A percentile compares a stretch with the other conserved stretches of the same genome.
These are phyloP conservation scores for Hafferia zeledoni DNA, from an alignment of 2,797 vertebrate genomes.

Conservation along the genomic window DNA sequence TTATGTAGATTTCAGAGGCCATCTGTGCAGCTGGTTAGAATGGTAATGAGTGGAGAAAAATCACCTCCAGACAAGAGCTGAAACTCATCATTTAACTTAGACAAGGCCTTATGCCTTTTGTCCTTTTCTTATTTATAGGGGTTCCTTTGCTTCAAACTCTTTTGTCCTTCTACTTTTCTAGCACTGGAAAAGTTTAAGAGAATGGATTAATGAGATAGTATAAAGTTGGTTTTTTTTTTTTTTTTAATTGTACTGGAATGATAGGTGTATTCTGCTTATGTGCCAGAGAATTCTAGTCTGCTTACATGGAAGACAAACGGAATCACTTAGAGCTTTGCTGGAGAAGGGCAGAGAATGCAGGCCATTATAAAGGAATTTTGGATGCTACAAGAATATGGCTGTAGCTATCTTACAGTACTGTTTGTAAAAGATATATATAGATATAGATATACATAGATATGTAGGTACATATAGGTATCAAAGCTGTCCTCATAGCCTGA, in stretches of 20 bases:
- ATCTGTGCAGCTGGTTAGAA: background rate
- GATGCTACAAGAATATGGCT: background rate
- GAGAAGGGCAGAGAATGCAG: background rate
- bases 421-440: background rate
- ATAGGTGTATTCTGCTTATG: background rate
- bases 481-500: background rate
- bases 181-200: background rate
- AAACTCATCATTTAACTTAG: background rate
- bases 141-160: background rate
- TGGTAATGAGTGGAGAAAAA: background rate
- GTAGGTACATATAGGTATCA: background rate
- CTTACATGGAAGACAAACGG: background rate
- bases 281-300: background rate
- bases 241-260: background rate
- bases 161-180: background rate
- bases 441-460: too few species aligned
- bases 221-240: background rate
- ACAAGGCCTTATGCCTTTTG: background rate
- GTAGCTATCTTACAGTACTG: background rate
- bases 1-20: slow-evolving; percentile 9
- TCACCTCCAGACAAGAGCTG: background rate
- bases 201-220: background rate
- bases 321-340: background rate
- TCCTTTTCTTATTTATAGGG: background rate
- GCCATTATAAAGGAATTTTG: background rate